Conservation (phyloP, 1,140 invertebrate species). For the Ceratina australensis region DNA sequence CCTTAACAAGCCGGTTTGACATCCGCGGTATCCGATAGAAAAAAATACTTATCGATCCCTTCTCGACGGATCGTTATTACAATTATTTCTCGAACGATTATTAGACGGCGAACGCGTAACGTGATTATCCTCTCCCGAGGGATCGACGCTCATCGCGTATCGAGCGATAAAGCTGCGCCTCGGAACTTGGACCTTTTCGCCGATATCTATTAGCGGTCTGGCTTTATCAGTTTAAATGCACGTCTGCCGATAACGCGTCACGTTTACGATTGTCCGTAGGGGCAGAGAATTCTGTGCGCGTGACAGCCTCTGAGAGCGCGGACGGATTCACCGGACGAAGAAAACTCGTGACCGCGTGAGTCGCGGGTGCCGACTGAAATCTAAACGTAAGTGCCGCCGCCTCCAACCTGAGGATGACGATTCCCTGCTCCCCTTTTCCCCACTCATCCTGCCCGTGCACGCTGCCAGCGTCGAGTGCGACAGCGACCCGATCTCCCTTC, state of each 20-base stretch:
- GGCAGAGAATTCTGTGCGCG: neutral
- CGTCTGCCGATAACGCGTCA: neutral
- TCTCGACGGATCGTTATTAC: too few relatives aligned
- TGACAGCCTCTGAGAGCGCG: neutral
- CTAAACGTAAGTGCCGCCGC: slow-evolving; percentile 73
- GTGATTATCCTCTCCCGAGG: too few relatives aligned
- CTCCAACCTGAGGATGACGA: slow-evolving; percentile 77
- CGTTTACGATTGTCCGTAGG: neutral
- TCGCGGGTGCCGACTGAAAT: slow-evolving; percentile 75
- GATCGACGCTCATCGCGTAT: slow-evolving; percentile 12
- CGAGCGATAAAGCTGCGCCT: slow-evolving; percentile 10
- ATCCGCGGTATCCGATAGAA: too few relatives aligned
- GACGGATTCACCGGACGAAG: slow-evolving; percentile 8
- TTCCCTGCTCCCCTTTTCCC: slow-evolving; percentile 47
- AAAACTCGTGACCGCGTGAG: slow-evolving; percentile 63
- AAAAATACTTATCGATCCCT: too few relatives aligned
- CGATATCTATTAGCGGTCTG: slow-evolving; percentile 2
- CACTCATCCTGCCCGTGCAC: slow-evolving; percentile 42
- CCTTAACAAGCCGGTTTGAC: neutral
- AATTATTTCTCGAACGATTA: too few relatives aligned
- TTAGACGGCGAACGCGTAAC: too few relatives aligned
- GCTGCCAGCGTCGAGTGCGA: slow-evolving; percentile 52
- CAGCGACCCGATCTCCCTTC: slow-evolving; percentile 32
- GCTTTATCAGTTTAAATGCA: neutral
- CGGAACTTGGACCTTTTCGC: slow-evolving; percentile 26